These are phyloP conservation scores for Periplaneta americana DNA, from an alignment of 1,140 invertebrate genomes.

Conservation along the genomic window DNA sequence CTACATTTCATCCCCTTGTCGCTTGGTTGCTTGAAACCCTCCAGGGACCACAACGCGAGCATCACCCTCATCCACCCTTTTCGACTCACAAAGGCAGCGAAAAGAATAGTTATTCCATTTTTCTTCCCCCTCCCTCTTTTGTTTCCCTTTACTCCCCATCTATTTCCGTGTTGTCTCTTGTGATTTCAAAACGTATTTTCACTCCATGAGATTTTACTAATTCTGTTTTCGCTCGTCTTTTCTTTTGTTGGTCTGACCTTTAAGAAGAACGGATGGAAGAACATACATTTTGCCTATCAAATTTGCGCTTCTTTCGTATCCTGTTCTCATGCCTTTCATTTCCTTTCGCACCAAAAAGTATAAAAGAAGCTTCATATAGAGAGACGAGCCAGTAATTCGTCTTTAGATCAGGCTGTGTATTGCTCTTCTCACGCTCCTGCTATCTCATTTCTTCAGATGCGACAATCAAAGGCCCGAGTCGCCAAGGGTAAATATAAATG, in stretches of 20 bases:
- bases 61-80: background rate
- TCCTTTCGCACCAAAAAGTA: background rate
- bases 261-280: background rate
- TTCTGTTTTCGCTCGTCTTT: background rate
- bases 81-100: background rate
- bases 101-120: background rate
- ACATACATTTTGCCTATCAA: background rate
- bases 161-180: background rate
- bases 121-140: background rate
- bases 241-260: background rate
- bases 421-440: background rate
- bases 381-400: background rate
- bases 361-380: background rate
- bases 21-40: background rate
- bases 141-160: background rate
- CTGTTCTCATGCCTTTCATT: background rate
- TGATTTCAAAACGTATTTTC: background rate
- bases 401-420: background rate
- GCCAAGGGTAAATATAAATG: background rate
- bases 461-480: background rate
- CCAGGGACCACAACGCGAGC: background rate
- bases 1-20: background rate
- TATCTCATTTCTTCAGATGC: background rate
- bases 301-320: background rate
- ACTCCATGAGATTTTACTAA: background rate